phyloP scores from a whole-genome alignment of 2,797 vertebrate genomes.

The Pipistrellus pipistrellus region DNA sequence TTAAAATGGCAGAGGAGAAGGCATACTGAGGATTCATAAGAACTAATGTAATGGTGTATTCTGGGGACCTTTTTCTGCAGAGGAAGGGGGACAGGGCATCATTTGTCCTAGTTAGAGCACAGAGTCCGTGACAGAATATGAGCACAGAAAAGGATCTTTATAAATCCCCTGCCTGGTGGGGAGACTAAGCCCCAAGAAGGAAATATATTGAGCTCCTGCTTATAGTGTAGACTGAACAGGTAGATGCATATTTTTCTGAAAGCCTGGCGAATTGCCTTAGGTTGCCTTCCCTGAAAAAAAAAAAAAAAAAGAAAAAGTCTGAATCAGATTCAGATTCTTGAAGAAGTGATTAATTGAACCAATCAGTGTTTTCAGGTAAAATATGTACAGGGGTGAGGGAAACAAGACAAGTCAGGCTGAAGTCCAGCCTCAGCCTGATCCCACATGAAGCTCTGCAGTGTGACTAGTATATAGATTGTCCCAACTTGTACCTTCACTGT shows the following conservation, averaged over 20 bases:
- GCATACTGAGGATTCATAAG: not conserved
- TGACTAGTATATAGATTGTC: not conserved
- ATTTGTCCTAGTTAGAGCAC: not conserved
- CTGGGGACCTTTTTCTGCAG: conserved; percentile 10
- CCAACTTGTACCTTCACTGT: not conserved
- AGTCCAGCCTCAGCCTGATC: not conserved
- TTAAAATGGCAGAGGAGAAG: not conserved
- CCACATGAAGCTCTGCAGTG: not conserved
- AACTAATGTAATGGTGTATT: not conserved
- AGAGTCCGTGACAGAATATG: conserved; percentile 1
- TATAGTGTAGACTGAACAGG: not conserved
- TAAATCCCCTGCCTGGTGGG: not conserved
- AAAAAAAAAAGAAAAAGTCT: not conserved
- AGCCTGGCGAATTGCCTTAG: not conserved
- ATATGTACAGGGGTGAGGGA: not conserved
- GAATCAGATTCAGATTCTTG: not conserved
- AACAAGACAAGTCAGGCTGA: not conserved
- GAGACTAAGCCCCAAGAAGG: not conserved
- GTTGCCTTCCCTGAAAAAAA: not conserved
- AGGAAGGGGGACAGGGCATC: not conserved
- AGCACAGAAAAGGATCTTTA: not conserved
- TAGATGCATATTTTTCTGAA: not conserved
- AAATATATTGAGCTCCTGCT: not conserved
- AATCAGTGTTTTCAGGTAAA: not conserved
- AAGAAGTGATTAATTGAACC: not conserved